Conservation (phyloP, 2,113 vertebrate species). For the Terrapene triunguis region DNA sequence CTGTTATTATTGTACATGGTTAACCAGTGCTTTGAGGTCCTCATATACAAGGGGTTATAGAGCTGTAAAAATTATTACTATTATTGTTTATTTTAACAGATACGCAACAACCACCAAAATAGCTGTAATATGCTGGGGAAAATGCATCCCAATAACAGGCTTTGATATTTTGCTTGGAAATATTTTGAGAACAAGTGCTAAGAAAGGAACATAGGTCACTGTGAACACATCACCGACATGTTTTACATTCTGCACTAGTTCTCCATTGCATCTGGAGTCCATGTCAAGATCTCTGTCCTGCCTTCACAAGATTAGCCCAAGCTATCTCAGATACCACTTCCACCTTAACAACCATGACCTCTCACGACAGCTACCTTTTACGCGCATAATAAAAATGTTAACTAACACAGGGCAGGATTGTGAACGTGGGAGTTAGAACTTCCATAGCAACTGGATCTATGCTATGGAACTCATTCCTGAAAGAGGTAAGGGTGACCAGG, state of each 20-base stretch:
- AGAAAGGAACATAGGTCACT: background rate
- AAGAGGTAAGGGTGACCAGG: background rate
- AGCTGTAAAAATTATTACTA: background rate
- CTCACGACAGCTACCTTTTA: background rate
- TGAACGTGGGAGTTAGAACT: background rate
- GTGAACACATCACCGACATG: background rate
- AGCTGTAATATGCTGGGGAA: background rate
- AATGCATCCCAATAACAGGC: background rate
- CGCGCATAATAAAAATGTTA: background rate
- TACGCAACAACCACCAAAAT: background rate
- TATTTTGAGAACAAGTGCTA: background rate
- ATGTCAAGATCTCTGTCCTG: background rate
- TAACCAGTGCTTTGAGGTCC: background rate
- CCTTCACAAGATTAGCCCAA: background rate
- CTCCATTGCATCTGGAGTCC: background rate
- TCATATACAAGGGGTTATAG: background rate
- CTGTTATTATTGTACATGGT: background rate
- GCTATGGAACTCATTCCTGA: background rate
- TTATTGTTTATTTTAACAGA: background rate
- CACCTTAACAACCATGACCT: background rate
- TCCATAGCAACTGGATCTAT: background rate
- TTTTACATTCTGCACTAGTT: background rate
- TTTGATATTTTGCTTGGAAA: background rate
- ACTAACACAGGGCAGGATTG: background rate
- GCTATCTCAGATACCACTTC: background rate